phyloP scores from a whole-genome alignment of 2,113 vertebrate genomes.

The Poeciliopsis retropinna region DNA sequence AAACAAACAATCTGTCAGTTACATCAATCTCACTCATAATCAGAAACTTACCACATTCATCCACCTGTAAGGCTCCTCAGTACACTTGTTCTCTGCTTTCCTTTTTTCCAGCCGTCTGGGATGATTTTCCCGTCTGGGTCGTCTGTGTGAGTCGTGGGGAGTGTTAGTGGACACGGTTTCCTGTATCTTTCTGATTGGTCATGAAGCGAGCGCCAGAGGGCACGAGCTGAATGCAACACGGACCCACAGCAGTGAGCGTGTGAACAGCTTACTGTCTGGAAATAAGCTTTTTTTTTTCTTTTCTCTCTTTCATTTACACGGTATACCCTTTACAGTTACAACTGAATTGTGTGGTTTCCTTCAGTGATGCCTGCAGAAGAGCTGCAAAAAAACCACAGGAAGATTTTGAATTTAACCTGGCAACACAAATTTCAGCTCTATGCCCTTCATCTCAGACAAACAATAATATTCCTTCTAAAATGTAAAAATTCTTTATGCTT shows the following conservation, averaged over 20 bases:
- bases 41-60: conserved; percentile 40
- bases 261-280: background rate
- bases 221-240: conserved; percentile 16
- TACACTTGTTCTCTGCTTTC: conserved; percentile 21
- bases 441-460: background rate
- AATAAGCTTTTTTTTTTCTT: background rate
- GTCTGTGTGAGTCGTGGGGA: conserved; percentile 43
- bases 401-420: background rate
- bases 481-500: background rate
- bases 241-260: conserved; percentile 19
- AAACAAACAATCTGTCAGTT: background rate
- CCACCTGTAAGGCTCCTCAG: conserved; percentile 21
- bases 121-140: conserved; percentile 30
- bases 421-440: background rate
- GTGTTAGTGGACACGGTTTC: conserved; percentile 60
- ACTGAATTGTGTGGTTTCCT: conserved; percentile 29
- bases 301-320: background rate
- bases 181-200: conserved; percentile 74
- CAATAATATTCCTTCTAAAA: background rate
- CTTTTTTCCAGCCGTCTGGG: conserved; percentile 23
- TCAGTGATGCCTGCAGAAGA: background rate
- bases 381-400: conserved; percentile 26
- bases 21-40: background rate
- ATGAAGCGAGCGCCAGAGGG: conserved; percentile 39
- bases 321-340: background rate